Conservation (phyloP, 2,113 vertebrate species). For the Syngnathoides biaculeatus region DNA sequence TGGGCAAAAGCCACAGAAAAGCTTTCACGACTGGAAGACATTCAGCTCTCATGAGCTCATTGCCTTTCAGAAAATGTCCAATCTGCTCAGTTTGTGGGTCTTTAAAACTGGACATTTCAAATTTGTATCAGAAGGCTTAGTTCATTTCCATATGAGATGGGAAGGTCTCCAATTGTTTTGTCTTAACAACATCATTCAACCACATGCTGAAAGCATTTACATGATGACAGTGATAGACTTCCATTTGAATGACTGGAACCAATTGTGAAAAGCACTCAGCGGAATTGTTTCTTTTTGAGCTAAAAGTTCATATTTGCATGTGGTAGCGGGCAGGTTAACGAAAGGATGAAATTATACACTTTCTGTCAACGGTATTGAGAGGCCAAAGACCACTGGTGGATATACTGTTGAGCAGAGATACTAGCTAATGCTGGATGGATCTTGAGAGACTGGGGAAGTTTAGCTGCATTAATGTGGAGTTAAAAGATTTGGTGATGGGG, state of each 20-base stretch:
- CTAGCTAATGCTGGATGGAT: too few relatives aligned
- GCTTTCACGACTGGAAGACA: constrained; percentile 56
- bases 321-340: constrained; percentile 3
- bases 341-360: too few relatives aligned
- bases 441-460: too few relatives aligned
- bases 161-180: constrained; percentile 32
- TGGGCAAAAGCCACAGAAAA: constrained; percentile 48
- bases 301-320: constrained; percentile 28
- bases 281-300: constrained; percentile 20
- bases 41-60: constrained; percentile 70
- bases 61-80: constrained; percentile 50
- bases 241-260: constrained; percentile 16
- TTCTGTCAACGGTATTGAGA: too few relatives aligned
- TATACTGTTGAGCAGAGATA: too few relatives aligned
- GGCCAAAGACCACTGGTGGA: too few relatives aligned
- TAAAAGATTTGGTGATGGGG: too few relatives aligned
- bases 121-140: constrained; percentile 35
- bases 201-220: constrained; percentile 15
- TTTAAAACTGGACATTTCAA: constrained; percentile 36
- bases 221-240: neutral
- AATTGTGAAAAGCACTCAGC: constrained; percentile 13
- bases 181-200: constrained; percentile 25
- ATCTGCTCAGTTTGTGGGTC: constrained; percentile 25
- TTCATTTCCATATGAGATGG: constrained; percentile 34
- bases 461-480: too few relatives aligned